Conservation (phyloP, 2,888 invertebrate species). For the Acleris emargana region DNA sequence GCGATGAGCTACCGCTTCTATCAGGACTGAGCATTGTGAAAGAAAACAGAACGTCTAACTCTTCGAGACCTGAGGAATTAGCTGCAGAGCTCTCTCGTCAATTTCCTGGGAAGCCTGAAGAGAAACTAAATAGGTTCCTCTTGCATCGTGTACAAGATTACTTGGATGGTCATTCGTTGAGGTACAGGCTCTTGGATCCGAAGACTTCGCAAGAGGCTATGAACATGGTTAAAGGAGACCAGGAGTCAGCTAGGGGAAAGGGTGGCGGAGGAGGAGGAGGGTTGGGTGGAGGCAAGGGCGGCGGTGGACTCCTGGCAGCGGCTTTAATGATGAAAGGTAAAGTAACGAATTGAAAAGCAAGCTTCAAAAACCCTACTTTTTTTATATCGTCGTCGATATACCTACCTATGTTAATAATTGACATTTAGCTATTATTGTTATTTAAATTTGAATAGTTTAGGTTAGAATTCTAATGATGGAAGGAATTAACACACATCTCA, state of each 20-base stretch:
- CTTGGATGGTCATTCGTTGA: conserved; percentile 88
- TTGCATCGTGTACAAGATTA: conserved; percentile 87
- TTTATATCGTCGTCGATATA: no score
- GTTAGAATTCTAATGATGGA: no score
- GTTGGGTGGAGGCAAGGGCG: conserved; percentile 69
- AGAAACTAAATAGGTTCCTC: conserved; percentile 89
- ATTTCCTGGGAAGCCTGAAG: conserved; percentile 90
- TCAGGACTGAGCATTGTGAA: conserved; percentile 91
- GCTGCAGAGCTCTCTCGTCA: conserved; percentile 88
- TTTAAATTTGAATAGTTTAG: no score
- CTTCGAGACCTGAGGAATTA: conserved; percentile 85
- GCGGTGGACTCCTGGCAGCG: conserved; percentile 81
- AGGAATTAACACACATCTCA: no score
- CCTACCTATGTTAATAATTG: no score
- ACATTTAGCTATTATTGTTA: no score
- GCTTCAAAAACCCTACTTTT: no score
- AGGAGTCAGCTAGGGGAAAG: conserved; percentile 73
- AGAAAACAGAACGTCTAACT: conserved; percentile 75
- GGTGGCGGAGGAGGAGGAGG: conserved; percentile 71
- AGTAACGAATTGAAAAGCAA: no score
- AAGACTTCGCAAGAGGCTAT: conserved; percentile 84
- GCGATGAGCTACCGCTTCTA: conserved; percentile 86
- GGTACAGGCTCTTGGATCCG: conserved; percentile 87
- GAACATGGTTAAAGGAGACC: conserved; percentile 71
- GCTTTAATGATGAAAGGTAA: conserved; percentile 87